phyloP scores from a whole-genome alignment of 2,113 vertebrate genomes.

The Puntigrus tetrazona region DNA sequence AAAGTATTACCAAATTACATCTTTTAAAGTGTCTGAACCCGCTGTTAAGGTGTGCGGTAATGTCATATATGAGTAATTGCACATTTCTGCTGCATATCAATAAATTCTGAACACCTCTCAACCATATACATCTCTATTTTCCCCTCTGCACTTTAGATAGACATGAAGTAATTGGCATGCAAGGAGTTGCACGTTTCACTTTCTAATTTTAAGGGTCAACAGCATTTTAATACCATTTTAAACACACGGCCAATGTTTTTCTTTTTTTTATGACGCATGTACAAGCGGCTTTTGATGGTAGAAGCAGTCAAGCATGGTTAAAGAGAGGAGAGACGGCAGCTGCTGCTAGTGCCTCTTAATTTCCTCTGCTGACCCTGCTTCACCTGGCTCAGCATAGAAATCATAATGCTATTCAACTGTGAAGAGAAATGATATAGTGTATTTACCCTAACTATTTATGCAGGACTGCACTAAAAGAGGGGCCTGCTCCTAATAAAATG shows the following conservation, averaged over 20 bases:
- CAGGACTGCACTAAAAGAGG: constrained; percentile 87
- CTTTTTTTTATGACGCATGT: constrained; percentile 89
- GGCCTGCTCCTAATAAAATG: constrained; percentile 81
- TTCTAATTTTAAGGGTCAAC: constrained; percentile 92
- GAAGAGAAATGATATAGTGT: constrained; percentile 98
- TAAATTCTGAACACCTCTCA: constrained; percentile 51
- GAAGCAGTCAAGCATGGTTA: constrained; percentile 99
- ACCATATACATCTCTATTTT: constrained; percentile 33
- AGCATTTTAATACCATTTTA: constrained; percentile 92
- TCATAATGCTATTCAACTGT: constrained; percentile 97
- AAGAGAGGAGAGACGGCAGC: constrained; percentile 92
- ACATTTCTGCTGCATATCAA: constrained; percentile 33
- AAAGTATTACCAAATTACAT: not conserved
- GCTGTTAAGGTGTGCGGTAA: not conserved
- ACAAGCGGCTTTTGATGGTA: constrained; percentile 95
- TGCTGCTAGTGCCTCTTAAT: constrained; percentile 96
- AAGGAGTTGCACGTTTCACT: constrained; percentile 84
- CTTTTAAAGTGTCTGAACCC: not conserved
- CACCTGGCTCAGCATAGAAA: constrained; percentile 97
- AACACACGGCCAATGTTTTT: constrained; percentile 85
- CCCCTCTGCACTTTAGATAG: constrained; percentile 72
- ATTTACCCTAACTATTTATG: constrained; percentile 94
- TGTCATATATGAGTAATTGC: constrained; percentile 54
- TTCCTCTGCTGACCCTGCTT: constrained; percentile 94
- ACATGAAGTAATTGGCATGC: constrained; percentile 85